Evolutionary conservation across 2,113 vertebrate genomes (phyloP), one percentile per base, ranked within the genome.

Genomic region (Gymnorhina tibicen): DNA sequence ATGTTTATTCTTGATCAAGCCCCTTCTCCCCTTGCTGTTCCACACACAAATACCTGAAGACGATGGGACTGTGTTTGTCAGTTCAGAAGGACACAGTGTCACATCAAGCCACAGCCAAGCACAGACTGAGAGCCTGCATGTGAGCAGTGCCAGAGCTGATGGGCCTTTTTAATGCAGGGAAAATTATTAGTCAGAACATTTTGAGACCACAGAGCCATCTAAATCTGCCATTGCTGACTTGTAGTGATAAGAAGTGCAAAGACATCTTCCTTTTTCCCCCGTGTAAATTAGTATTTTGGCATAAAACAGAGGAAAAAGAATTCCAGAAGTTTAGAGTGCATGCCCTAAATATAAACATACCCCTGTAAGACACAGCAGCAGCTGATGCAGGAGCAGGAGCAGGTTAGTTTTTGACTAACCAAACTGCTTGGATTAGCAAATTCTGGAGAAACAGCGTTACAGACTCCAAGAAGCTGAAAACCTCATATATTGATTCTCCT

Each of bases 1-100:
- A 6, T 9, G 15, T 87, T 93, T n/a, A 17, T 37, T 81, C 76
- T 39, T 77, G 41, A 78, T 80, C 39, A 47, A 62, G 22, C 18
- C 70, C 16, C 14, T 91, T 78, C 37, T 86, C 56, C 22, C n/a
- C 49, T 80, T 56, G 22, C 52, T 55, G 23, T 41, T 86, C 22
- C 79, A 42, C 20, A 14, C 5, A 30, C 16, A 70, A 70, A 37
- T 50, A 67, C n/a, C 72, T 53, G 41, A 32, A 84, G 49, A 47
- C 0, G 1, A 49, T 2, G 2, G 22, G 55, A 68, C 9, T 1
- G 9, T 24, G 28, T 76, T 55, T 64, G 19, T 33, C 74, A 64
- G 39, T 52, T 50, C 39, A 35, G 67, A 76, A 66, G 32, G 46
- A 72, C 3, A 3, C 47, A n/a, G 55, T 39, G 35, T 64, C 85